Evolutionary conservation across 2,797 vertebrate genomes (phyloP).

Genomic region (Allobates femoralis): DNA sequence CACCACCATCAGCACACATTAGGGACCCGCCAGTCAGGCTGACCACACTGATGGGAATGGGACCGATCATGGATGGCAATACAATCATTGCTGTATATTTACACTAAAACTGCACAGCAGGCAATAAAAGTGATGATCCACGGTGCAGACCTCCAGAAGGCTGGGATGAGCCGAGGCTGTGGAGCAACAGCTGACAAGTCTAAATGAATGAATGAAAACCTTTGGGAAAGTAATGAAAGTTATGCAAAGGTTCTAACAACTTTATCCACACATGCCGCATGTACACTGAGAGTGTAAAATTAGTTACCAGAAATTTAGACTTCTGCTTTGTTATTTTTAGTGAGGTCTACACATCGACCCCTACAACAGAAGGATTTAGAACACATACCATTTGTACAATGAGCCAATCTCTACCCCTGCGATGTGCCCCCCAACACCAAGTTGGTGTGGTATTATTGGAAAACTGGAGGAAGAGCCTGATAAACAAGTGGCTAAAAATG

Average conservation of each 20-base stretch:
- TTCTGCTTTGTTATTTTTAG: no score
- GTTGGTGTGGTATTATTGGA: no score
- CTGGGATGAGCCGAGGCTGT: background rate
- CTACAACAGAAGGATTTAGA: no score
- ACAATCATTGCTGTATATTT: background rate
- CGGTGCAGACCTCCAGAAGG: background rate
- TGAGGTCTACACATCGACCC: no score
- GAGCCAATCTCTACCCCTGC: no score
- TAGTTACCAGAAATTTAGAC: no score
- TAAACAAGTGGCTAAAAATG: no score
- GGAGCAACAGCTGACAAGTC: background rate
- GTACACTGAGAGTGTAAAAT: no score
- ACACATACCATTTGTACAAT: no score
- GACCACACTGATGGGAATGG: conserved; percentile 38
- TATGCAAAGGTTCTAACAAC: background rate
- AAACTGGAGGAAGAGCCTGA: no score
- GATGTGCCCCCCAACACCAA: no score
- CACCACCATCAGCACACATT: conserved; percentile 41
- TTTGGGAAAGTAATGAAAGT: background rate
- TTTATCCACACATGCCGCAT: background rate
- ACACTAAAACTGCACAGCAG: background rate
- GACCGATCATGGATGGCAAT: background rate
- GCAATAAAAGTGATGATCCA: background rate
- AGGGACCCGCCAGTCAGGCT: conserved; percentile 12
- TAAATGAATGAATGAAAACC: background rate